Evolutionary conservation across 2,113 vertebrate species (phyloP).

Genomic region (Ageneiosus marmoratus): DNA sequence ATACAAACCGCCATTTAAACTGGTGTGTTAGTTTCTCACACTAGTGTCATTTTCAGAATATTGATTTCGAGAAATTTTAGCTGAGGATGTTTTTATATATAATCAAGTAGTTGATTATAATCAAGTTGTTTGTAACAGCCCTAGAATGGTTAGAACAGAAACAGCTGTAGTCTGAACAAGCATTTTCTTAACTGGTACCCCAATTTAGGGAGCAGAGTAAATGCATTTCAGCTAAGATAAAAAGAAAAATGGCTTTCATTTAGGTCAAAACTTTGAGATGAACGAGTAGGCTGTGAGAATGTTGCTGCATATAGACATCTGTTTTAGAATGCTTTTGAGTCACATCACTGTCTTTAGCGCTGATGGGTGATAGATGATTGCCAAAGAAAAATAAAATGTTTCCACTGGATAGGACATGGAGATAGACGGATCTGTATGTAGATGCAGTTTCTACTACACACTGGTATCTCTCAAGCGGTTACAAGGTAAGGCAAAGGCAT

Average conservation of each 20-base stretch:
- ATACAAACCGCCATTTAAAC: not conserved
- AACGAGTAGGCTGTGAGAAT: not conserved
- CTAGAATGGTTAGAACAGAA: conserved; percentile 7
- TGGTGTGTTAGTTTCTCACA: not conserved
- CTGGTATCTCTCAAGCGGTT: conserved; percentile 51
- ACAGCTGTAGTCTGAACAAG: conserved; percentile 6
- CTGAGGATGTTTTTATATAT: not conserved
- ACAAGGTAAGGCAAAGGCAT: conserved; percentile 48
- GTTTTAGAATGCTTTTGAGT: not conserved
- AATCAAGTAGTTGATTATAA: not conserved
- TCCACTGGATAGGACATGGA: conserved; percentile 67
- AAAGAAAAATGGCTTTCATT: conserved; percentile 14
- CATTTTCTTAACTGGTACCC: conserved; percentile 25
- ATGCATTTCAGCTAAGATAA: conserved; percentile 1
- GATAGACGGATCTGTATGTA: conserved; percentile 59
- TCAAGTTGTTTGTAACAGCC: not conserved
- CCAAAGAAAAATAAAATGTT: conserved; percentile 50
- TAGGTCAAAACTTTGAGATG: conserved; percentile 20
- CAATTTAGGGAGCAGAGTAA: conserved; percentile 3
- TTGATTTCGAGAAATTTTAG: too few species aligned
- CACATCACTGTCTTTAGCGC: not conserved
- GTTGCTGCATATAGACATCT: not conserved
- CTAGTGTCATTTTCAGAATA: not conserved
- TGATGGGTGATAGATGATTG: not conserved
- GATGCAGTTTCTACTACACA: conserved; percentile 48